These are phyloP conservation scores for Spea bombifrons DNA, from an alignment of 2,113 vertebrate species.

Conservation along the genomic window DNA sequence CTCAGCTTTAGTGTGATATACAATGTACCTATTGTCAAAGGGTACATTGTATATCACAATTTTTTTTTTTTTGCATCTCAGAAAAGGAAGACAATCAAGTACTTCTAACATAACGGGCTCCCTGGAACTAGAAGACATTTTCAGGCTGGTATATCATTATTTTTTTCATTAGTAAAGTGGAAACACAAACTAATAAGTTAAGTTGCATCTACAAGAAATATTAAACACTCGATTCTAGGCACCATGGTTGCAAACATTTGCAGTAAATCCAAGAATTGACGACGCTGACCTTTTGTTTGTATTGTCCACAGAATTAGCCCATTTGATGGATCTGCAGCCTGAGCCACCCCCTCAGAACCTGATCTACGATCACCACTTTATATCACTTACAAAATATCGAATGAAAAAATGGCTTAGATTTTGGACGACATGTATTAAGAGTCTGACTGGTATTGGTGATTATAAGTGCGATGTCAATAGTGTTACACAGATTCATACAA, in stretches of 20 bases:
- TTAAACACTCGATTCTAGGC: conserved; percentile 16
- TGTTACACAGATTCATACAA: background rate
- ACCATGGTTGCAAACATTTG: conserved; percentile 7
- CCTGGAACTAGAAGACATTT: too few species aligned
- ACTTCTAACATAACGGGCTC: too few species aligned
- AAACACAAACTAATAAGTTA: conserved; percentile 4
- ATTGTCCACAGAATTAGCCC: background rate
- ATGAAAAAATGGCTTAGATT: conserved; percentile 1
- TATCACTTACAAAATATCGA: conserved; percentile 21
- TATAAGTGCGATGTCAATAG: background rate
- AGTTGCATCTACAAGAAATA: conserved; percentile 1
- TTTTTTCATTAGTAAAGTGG: background rate
- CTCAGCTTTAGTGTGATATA: too few species aligned
- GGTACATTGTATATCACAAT: too few species aligned
- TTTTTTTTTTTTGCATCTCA: too few species aligned
- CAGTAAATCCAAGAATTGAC: background rate
- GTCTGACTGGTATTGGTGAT: background rate
- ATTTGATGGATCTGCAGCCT: conserved; percentile 27
- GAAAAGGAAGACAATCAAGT: too few species aligned
- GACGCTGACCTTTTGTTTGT: conserved; percentile 26
- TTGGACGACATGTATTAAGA: background rate
- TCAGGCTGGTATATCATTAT: too few species aligned
- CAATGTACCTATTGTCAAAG: too few species aligned
- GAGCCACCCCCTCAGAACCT: conserved; percentile 11
- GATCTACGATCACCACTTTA: conserved; percentile 28